Conservation (phyloP, 2,113 vertebrate species). For the Aegotheles bennettii region DNA sequence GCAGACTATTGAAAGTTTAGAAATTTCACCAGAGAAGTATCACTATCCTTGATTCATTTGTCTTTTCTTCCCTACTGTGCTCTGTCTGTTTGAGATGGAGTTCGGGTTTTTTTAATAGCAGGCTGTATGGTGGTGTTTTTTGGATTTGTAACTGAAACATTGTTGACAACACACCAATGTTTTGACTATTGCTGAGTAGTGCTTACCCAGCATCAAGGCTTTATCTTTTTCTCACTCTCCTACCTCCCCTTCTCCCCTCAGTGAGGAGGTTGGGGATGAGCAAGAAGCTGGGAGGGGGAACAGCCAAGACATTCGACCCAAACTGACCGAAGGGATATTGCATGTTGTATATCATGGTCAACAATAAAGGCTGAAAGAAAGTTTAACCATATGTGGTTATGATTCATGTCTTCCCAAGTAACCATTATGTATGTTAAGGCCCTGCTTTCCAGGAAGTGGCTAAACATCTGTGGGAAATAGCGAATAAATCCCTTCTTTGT, state of each 20-base stretch:
- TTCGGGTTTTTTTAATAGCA: neutral
- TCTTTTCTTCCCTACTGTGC: neutral
- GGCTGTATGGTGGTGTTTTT: neutral
- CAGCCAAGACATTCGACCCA: neutral
- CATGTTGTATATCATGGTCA: neutral
- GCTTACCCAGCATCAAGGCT: neutral
- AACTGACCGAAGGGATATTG: neutral
- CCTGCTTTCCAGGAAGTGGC: neutral
- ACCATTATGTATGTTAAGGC: neutral
- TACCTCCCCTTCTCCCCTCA: neutral
- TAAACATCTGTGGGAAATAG: neutral
- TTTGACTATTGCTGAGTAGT: neutral
- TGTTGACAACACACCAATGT: neutral
- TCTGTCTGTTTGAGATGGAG: neutral
- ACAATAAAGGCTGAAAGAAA: neutral
- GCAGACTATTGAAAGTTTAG: neutral
- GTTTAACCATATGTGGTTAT: neutral
- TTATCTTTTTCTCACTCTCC: neutral
- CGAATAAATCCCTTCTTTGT: too few species aligned
- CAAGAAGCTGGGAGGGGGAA: neutral
- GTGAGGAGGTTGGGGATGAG: neutral
- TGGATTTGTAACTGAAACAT: neutral
- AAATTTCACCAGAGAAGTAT: neutral
- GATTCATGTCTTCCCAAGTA: neutral
- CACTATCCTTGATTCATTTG: neutral